Evolutionary conservation across 2,797 vertebrate species (phyloP).

Genomic region (Thamnophis elegans): DNA sequence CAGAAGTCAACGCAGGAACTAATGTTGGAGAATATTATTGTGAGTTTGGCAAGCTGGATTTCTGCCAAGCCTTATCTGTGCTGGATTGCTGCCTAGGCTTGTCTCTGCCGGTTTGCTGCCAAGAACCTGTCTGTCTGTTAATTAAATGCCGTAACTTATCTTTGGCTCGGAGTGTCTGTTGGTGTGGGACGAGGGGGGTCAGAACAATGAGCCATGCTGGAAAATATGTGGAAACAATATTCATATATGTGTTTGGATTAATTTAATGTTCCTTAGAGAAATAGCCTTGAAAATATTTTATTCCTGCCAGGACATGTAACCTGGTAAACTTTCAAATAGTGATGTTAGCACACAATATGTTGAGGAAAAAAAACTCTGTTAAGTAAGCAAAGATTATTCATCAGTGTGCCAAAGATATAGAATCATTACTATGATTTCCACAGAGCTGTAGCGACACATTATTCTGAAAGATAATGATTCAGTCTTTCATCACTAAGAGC

Average conservation of each 20-base stretch:
- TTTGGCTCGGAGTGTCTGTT: too few relatives aligned
- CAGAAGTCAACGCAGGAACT: too few relatives aligned
- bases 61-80: too few relatives aligned
- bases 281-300: neutral
- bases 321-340: neutral
- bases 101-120: too few relatives aligned
- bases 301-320: neutral
- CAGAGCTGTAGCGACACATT: constrained; percentile 3
- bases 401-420: neutral
- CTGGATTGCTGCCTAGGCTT: too few relatives aligned
- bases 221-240: neutral
- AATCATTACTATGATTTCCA: neutral
- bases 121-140: too few relatives aligned
- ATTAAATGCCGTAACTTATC: too few relatives aligned
- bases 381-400: constrained; percentile 6
- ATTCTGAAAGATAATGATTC: constrained; percentile 12
- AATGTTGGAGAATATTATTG: too few relatives aligned
- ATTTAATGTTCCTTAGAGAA: neutral
- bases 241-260: neutral
- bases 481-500: constrained; percentile 14
- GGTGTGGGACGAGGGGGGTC: too few relatives aligned
- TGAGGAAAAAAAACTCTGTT: neutral
- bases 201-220: neutral
- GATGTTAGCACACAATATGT: neutral
- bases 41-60: too few relatives aligned